Conservation (phyloP, 2,888 invertebrate species). For the Unio delphinus region DNA sequence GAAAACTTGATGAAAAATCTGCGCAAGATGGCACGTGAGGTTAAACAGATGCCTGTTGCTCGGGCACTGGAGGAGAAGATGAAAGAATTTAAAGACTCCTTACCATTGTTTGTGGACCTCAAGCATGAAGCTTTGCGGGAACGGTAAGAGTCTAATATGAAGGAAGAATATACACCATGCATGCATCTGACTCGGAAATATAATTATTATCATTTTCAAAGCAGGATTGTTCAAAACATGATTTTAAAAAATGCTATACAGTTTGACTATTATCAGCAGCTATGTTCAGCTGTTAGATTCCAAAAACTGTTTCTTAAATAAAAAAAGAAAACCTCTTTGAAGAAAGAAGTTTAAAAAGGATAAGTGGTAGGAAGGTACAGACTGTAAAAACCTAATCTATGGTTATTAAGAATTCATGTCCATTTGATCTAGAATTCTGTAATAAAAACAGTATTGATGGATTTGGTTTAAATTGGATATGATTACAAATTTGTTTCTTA, state of each 20-base stretch:
- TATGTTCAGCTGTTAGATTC: too few relatives aligned
- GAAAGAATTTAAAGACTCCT: constrained; percentile 89
- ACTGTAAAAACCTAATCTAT: too few relatives aligned
- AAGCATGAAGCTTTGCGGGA: constrained; percentile 92
- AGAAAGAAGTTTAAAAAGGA: too few relatives aligned
- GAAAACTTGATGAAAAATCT: constrained; percentile 87
- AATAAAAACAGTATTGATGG: background rate
- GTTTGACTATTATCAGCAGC: too few relatives aligned
- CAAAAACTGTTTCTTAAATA: too few relatives aligned
- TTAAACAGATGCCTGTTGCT: constrained; percentile 77
- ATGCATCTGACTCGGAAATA: background rate
- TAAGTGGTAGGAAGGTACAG: too few relatives aligned
- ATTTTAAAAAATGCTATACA: background rate
- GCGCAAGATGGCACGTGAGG: constrained; percentile 80
- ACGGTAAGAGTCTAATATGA: constrained; percentile 58
- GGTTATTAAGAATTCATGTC: too few relatives aligned
- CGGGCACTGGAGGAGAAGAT: constrained; percentile 84
- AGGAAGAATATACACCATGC: background rate
- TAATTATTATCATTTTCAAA: background rate
- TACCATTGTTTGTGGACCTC: constrained; percentile 90
- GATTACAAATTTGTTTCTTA: too few relatives aligned
- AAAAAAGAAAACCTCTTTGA: too few relatives aligned
- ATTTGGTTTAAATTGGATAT: background rate
- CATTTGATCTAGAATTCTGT: background rate
- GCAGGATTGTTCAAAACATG: background rate